Evolutionary conservation across 2,888 invertebrate species (phyloP), one percentile per base, ranked within the genome.

Genomic region (Drosophila mimetica): DNA sequence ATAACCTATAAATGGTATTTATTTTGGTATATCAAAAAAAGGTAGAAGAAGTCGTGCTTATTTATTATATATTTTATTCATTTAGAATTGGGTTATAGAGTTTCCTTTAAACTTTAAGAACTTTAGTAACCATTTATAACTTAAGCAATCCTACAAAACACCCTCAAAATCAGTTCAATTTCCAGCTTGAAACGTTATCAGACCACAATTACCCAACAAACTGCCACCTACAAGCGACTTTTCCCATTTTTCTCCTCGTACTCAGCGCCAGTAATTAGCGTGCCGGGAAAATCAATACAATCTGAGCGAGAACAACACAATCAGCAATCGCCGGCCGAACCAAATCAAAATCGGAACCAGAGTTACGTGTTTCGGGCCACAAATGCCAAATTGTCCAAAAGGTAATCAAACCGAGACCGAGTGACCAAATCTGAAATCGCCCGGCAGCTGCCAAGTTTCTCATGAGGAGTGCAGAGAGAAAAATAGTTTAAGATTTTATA

Each of bases 381-480:
- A 71, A 75, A 72, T 65, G 75, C 66, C 67, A 60, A 57, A 78
- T 84, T 76, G 78, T 71, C 61, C 60, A 50, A 60, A 44, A 46
- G 42, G 72, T 69, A 81, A 86, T 81, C 82, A 81, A 73, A 52
- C 67, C 63, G 57, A 67, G 39, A 54, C 22, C 25, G 41, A 54
- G 67, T 66, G 65, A 28, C 65, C 54, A 65, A 65, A 44, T 51
- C 44, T 22, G 20, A 36, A 53, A 53, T 61, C 36, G 50, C 46
- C 76, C 32, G 22, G 42, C 81, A 82, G 85, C 87, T 82, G 82
- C 64, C 85, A 60, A 71, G 64, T 65, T 78, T 82, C 82, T 78
- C 82, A 82, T 65, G 76, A 64, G 50, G 39, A 52, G 64, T 50
- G 47, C 75, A 69, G 61, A 18, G 34, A 13, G n/a, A 32, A 18